Evolutionary conservation across 2,888 invertebrate genomes (phyloP), one percentile per base, ranked within the genome.

Genomic region (Rhingia rostrata): DNA sequence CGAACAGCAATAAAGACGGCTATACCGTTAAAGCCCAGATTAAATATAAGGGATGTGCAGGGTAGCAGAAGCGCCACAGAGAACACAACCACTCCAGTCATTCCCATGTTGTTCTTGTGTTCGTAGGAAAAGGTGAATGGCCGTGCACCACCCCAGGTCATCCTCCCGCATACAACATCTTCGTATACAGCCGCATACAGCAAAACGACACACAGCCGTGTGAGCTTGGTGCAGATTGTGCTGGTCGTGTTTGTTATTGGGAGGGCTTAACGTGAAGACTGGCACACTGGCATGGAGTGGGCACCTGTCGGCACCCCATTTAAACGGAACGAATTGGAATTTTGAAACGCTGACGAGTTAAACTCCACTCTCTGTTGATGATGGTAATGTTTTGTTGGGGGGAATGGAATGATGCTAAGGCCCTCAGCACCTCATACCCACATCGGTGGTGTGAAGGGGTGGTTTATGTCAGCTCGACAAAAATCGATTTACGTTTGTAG

Each of bases 191-290:
- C 69, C 53, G 67, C 43, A n/a, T 43, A 43, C 12, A 43, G 43
- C 12, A 43, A n/a, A 43, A 43, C 43, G 43, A 64, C 69, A 47
- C 22, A 22, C 22, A 22, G 14, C 6, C 22, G 49, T 66, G 73
- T 66, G 69, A 61, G 66, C 51, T 84, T 33, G 67, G 53, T 84
- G 63, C 84, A 84, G 74, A 84, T 84, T 84, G 84, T 84, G 84
- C 84, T 84, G 84, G 84, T 84, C 84, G 84, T 84, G 84, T 84
- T 84, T 84, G 84, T 84, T 84, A 84, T 84, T 79, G 80, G 80
- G 22, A 22, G 58, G 33, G 73, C 58, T 79, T 58, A 53, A 74
- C 49, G 56, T 72, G 70, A 39, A 51, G 6, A 72, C 22, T 22
- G 22, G 22, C 22, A 33, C 41, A 32, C 39, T 33, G 73, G 73